Conservation (phyloP, 1,140 invertebrate species). For the Oryctes rhinoceros region DNA sequence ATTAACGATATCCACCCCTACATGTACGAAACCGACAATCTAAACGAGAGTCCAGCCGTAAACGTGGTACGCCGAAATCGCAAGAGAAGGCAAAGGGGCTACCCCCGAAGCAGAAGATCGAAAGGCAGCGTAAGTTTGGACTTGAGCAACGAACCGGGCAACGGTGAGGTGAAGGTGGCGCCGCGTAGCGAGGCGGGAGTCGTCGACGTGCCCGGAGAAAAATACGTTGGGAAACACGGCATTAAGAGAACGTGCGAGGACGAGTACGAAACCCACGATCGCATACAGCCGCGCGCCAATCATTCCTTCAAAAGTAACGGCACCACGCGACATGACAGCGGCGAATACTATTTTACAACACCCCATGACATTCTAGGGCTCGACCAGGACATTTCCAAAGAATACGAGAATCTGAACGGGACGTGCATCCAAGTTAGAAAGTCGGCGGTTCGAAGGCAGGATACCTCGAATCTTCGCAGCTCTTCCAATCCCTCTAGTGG, state of each 20-base stretch:
- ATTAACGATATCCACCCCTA: conserved; percentile 32
- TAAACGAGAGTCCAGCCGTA: too few species aligned
- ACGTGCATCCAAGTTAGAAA: neutral
- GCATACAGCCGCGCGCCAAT: neutral
- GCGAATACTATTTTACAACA: conserved; percentile 28
- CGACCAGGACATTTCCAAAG: conserved; percentile 22
- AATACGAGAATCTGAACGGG: conserved; percentile 3
- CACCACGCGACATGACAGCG: neutral
- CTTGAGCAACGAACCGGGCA: neutral
- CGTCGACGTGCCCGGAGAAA: conserved; percentile 5
- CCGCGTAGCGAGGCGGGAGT: conserved; percentile 27
- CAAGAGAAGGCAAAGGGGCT: neutral
- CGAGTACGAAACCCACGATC: conserved; percentile 3
- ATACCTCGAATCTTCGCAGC: neutral
- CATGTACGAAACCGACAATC: conserved; percentile 10
- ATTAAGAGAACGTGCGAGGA: neutral
- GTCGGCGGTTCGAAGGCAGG: neutral
- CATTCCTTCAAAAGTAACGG: neutral
- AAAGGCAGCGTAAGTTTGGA: conserved; percentile 32
- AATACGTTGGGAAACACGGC: neutral
- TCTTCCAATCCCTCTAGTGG: neutral
- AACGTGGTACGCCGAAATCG: neutral
- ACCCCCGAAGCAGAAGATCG: neutral
- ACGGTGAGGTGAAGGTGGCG: conserved; percentile 24
- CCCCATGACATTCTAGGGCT: conserved; percentile 34